These are phyloP conservation scores for Aspiorhynchus laticeps DNA, from an alignment of 2,113 vertebrate species.

Conservation along the genomic window DNA sequence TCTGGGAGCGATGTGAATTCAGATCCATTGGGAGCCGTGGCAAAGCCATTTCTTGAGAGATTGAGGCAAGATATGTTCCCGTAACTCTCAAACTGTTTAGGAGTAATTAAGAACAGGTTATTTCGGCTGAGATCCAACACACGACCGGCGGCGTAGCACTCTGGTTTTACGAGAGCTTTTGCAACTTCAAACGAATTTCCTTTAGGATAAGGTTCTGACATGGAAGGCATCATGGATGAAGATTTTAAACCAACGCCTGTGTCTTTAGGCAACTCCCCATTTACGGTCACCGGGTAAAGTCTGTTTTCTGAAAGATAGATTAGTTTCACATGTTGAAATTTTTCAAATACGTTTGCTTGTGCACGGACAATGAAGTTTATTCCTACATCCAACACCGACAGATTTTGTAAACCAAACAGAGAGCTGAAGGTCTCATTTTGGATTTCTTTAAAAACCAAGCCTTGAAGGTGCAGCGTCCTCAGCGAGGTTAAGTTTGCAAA, in stretches of 20 bases:
- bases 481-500: constrained; percentile 74
- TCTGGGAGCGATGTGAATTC: constrained; percentile 70
- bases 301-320: constrained; percentile 82
- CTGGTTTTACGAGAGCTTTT: constrained; percentile 60
- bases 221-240: not conserved
- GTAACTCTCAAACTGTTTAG: constrained; percentile 72
- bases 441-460: constrained; percentile 78
- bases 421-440: constrained; percentile 62
- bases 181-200: constrained; percentile 39
- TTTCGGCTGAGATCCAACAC: constrained; percentile 79
- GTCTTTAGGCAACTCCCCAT: rapidly evolving
- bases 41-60: constrained; percentile 78
- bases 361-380: constrained; percentile 80
- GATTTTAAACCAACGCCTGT: not conserved
- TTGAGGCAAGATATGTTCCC: constrained; percentile 78
- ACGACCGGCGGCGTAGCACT: constrained; percentile 75
- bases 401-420: constrained; percentile 70
- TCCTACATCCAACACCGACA: constrained; percentile 72
- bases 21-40: constrained; percentile 69
- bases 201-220: not conserved
- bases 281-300: constrained; percentile 66
- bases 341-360: constrained; percentile 65
- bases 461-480: constrained; percentile 69
- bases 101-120: constrained; percentile 79
- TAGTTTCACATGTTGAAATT: constrained; percentile 64